Base-by-base conservation (phyloP, 2,888 invertebrate genomes). In the Selenia dentaria region DNA sequence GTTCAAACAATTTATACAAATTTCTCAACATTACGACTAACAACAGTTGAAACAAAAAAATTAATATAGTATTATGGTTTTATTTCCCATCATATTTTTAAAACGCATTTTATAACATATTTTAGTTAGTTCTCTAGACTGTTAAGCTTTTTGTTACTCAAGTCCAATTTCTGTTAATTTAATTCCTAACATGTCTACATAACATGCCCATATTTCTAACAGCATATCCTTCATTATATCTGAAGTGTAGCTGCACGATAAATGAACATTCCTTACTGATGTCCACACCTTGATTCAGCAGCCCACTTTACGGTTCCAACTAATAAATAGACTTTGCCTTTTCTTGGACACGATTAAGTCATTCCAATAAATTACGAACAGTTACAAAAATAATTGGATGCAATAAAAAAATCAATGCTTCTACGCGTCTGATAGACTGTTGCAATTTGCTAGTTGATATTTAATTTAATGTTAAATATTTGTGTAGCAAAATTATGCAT, bases 301-400 rank as follows among this genome's bases (percentile, higher is more conserved):
- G 13, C 25, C 33, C 29, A 14, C 31, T 37, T 32, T 29, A 28
- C 11, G 37, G 16, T 41, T 22, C 20, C 32, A 38, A 11, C 34
- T 12, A 42, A 47, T 51, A 38, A 50, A 48, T 51, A 35, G 28
- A 36, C 39, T 53, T 28, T 51, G 26, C 39, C 27, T 33, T 50
- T 41, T 53, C 41, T 46, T 41, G 38, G 27, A 28, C 45, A 44
- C 20, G 31, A 49, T 56, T 52, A 38, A 59, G 56, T 41, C 51
- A 56, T 55, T 36, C 42, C 18, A 53, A 48, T 54, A 53, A 54
- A 54, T 56, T 39, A 46, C 44, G 20, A 51, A 48, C 43, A 48
- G 47, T 24, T 45, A 40, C 25, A 39, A 48, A 50, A 36, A 49
- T 54, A 45, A 57, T 53, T 57, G 50, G 40, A 31, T 25, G 34